Evolutionary conservation across 2,113 vertebrate species (phyloP).

Genomic region (Micronycteris hirsuta): DNA sequence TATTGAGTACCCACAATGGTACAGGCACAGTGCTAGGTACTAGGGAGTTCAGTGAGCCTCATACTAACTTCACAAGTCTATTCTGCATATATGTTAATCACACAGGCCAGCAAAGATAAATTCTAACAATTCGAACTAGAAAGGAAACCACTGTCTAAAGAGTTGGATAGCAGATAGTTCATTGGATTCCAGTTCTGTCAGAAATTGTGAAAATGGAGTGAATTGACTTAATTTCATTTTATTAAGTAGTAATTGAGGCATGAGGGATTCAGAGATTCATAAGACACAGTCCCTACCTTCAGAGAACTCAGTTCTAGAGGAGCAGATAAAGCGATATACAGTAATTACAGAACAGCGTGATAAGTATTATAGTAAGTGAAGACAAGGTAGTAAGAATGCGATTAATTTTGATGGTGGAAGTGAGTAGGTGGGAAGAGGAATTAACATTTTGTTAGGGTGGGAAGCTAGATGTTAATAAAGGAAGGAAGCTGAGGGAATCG

Average conservation of each 20-base stretch:
- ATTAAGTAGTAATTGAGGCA: not conserved
- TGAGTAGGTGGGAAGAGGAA: not conserved
- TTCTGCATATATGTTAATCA: not conserved
- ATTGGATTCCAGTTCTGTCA: not conserved
- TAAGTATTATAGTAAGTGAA: not conserved
- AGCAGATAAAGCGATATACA: not conserved
- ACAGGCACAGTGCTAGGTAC: not conserved
- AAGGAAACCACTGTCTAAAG: not conserved
- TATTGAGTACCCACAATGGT: not conserved
- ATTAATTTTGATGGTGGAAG: not conserved
- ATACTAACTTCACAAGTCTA: not conserved
- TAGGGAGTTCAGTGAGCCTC: not conserved
- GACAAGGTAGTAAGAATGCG: not conserved
- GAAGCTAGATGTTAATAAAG: too few species aligned
- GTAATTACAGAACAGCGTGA: not conserved
- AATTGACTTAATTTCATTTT: not conserved
- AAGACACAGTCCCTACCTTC: not conserved
- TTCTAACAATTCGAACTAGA: not conserved
- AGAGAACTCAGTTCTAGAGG: not conserved
- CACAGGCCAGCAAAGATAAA: not conserved
- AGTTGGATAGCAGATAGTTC: not conserved
- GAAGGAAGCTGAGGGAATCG: too few species aligned
- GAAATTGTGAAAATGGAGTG: not conserved
- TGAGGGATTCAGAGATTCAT: not conserved
- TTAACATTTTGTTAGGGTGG: not conserved